Percentiles rank a stretch among this genome's conserved stretches.
phyloP scores from a whole-genome alignment of 2,113 vertebrate species.

The Scolopax mira region DNA sequence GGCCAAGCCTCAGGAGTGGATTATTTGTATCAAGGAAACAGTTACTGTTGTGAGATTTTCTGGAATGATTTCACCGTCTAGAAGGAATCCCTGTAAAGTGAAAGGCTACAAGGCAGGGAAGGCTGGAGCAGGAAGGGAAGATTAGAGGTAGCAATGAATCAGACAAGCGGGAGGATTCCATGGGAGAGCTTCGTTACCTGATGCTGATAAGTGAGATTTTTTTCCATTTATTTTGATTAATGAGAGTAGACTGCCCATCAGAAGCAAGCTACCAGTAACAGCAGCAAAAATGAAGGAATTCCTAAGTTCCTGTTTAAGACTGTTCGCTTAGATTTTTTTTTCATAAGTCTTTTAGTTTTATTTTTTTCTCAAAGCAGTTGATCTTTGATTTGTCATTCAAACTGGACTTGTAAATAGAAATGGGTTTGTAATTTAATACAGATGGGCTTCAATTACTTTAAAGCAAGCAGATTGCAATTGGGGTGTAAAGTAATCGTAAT shows the following conservation, averaged over 20 bases:
- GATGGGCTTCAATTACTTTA: not conserved
- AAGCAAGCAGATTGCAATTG: not conserved
- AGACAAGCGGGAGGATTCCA: not conserved
- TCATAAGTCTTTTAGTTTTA: not conserved
- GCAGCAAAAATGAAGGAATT: not conserved
- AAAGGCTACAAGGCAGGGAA: not conserved
- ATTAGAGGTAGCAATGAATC: not conserved
- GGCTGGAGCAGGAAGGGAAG: not conserved
- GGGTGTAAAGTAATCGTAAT: not conserved
- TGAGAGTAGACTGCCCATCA: not conserved
- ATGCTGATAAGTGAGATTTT: not conserved
- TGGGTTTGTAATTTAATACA: slow-evolving; percentile 35
- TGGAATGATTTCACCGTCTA: not conserved
- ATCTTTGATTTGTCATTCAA: not conserved
- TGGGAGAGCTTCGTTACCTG: not conserved
- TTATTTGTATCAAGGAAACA: not conserved
- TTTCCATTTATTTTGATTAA: not conserved
- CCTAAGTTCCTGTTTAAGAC: not conserved
- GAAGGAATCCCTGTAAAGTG: not conserved
- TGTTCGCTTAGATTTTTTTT: not conserved
- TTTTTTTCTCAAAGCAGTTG: not conserved
- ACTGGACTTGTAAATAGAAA: slow-evolving; percentile 43
- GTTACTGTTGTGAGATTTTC: not conserved
- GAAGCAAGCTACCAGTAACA: not conserved
- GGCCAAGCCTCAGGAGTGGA: not conserved